These are phyloP conservation scores for Telmatochromis brichardi DNA, from an alignment of 2,113 vertebrate genomes.

Conservation along the genomic window DNA sequence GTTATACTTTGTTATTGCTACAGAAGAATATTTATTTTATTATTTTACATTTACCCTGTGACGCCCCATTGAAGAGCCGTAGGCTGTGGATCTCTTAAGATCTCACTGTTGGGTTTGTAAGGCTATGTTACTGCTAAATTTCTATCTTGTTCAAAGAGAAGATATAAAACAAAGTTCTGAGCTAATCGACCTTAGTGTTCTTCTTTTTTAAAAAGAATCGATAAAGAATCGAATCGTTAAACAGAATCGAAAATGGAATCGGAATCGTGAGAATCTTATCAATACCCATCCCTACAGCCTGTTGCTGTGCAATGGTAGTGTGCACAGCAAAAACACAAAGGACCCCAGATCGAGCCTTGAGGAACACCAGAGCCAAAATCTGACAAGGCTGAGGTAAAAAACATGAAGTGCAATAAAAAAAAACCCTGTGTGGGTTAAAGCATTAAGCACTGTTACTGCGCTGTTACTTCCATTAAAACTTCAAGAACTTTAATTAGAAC, in stretches of 20 bases:
- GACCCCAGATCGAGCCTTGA: not conserved
- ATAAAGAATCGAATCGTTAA: accelerated
- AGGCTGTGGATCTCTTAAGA: no score
- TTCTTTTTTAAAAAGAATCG: accelerated
- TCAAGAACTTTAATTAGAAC: accelerated
- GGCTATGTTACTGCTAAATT: accelerated
- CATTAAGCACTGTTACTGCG: not conserved
- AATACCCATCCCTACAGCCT: no score
- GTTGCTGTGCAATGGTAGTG: accelerated
- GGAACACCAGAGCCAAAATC: not conserved
- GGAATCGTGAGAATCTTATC: accelerated
- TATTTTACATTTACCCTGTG: no score
- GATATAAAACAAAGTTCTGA: no score
- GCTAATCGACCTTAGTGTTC: no score
- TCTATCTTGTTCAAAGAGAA: no score
- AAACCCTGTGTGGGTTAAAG: not conserved
- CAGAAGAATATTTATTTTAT: no score
- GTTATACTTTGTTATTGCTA: no score
- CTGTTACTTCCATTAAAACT: not conserved
- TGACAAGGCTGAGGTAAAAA: not conserved
- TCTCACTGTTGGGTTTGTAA: no score
- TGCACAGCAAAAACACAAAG: not conserved
- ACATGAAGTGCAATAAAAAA: not conserved
- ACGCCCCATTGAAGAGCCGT: accelerated
- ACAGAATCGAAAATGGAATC: no score